Conservation (phyloP, 2,797 vertebrate genomes). For the Cossypha niveicapilla region DNA sequence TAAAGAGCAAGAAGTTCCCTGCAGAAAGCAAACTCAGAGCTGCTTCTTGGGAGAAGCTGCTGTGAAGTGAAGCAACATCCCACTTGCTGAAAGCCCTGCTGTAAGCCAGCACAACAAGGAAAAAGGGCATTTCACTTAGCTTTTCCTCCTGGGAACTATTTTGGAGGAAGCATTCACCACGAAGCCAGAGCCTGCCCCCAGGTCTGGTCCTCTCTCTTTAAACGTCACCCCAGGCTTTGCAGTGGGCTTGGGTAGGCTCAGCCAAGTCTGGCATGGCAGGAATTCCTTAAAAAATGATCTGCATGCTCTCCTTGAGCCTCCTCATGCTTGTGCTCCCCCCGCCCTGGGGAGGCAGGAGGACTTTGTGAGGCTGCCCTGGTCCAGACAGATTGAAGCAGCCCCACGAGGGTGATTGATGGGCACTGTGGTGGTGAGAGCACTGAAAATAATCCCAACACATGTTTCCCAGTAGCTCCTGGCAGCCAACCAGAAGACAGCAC, state of each 20-base stretch:
- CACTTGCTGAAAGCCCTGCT: not conserved
- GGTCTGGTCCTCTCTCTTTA: not conserved
- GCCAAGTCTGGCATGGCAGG: not conserved
- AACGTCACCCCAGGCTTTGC: not conserved
- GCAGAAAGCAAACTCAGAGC: not conserved
- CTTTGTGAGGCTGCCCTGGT: not conserved
- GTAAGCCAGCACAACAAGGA: not conserved
- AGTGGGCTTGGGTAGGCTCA: not conserved
- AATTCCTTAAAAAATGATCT: conserved; percentile 23
- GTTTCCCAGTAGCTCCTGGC: conserved; percentile 74
- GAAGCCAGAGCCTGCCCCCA: fast-evolving
- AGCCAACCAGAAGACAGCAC: conserved; percentile 71
- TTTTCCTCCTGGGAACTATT: not conserved
- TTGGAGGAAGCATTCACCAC: not conserved
- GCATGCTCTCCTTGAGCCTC: conserved; percentile 9
- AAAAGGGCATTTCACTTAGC: fast-evolving
- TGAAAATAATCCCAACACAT: conserved; percentile 75
- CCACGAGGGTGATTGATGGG: conserved; percentile 59
- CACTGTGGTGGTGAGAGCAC: conserved; percentile 43
- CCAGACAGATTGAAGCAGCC: conserved; percentile 12
- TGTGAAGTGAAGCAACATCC: not conserved
- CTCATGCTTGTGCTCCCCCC: not conserved
- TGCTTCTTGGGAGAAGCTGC: not conserved
- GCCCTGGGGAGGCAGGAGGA: not conserved
- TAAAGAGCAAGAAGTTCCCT: not conserved